phyloP scores from a whole-genome alignment of 2,797 vertebrate genomes.

The Holocentrus rufus region DNA sequence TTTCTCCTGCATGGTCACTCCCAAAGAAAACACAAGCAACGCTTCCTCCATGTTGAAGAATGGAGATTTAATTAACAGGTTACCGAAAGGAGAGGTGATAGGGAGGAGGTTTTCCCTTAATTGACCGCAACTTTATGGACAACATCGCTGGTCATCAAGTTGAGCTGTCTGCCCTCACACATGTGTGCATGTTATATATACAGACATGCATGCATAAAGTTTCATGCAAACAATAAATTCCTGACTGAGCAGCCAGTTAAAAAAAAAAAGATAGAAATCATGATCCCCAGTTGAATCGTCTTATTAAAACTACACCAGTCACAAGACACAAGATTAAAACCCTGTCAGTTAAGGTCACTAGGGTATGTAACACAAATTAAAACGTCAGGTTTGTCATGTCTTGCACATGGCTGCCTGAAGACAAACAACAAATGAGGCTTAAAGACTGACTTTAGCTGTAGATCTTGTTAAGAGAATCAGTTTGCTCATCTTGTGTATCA shows the following conservation, averaged over 20 bases:
- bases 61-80: constrained; percentile 24
- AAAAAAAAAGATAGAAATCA: too few species aligned
- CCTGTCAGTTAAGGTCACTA: constrained; percentile 49
- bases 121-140: constrained; percentile 19
- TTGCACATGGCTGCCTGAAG: constrained; percentile 38
- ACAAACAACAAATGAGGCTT: constrained; percentile 51
- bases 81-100: constrained; percentile 11
- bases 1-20: constrained; percentile 3
- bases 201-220: constrained; percentile 11
- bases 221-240: too few species aligned
- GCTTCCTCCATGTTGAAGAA: constrained; percentile 15
- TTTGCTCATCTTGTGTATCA: constrained; percentile 67
- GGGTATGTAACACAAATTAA: constrained; percentile 45
- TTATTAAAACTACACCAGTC: too few species aligned
- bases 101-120: constrained; percentile 17
- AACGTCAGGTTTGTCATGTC: constrained; percentile 45
- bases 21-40: constrained; percentile 42
- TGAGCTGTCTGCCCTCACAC: background rate
- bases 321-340: constrained; percentile 37
- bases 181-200: constrained; percentile 5
- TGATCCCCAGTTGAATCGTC: too few species aligned
- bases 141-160: constrained; percentile 1
- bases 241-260: too few species aligned
- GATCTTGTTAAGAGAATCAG: constrained; percentile 59
- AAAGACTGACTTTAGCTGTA: constrained; percentile 48